Conservation (phyloP, 2,888 invertebrate species). For the Adela reaumurella region DNA sequence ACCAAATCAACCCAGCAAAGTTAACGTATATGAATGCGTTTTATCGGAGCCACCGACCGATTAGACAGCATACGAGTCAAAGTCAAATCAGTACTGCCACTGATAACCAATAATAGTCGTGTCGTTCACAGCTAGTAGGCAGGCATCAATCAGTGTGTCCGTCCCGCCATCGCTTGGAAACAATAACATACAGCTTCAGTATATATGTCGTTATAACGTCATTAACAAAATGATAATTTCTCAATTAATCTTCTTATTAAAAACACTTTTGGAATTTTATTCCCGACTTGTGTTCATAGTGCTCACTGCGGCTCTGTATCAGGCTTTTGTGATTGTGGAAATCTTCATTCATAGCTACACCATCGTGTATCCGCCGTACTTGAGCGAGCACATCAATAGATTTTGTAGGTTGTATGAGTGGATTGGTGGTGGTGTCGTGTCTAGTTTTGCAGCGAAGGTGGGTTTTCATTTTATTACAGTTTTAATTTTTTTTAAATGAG, state of each 20-base stretch:
- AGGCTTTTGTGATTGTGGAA: slow-evolving; percentile 36
- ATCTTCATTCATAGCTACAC: slow-evolving; percentile 36
- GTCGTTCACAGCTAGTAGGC: too few relatives aligned
- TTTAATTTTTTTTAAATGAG: not conserved
- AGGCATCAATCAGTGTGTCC: too few relatives aligned
- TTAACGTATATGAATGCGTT: too few relatives aligned
- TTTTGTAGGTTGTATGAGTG: slow-evolving; percentile 15
- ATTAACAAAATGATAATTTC: not conserved
- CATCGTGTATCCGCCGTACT: slow-evolving; percentile 32
- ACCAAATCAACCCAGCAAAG: too few relatives aligned
- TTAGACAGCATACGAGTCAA: too few relatives aligned
- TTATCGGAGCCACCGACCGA: too few relatives aligned
- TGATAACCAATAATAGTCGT: too few relatives aligned
- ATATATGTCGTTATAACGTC: too few relatives aligned
- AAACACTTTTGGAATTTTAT: slow-evolving; percentile 11
- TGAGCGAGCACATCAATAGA: slow-evolving; percentile 21
- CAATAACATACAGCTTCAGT: too few relatives aligned
- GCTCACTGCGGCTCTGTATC: slow-evolving; percentile 33
- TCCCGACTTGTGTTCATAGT: slow-evolving; percentile 31
- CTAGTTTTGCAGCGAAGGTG: slow-evolving; percentile 26
- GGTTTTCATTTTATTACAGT: not conserved
- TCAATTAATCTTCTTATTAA: not conserved
- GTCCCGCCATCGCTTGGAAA: too few relatives aligned
- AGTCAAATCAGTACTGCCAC: too few relatives aligned
- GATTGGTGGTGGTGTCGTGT: slow-evolving; percentile 16